Evolutionary conservation across 2,888 invertebrate species (phyloP), one percentile per base, ranked within the genome.

Genomic region (Adela reaumurella): DNA sequence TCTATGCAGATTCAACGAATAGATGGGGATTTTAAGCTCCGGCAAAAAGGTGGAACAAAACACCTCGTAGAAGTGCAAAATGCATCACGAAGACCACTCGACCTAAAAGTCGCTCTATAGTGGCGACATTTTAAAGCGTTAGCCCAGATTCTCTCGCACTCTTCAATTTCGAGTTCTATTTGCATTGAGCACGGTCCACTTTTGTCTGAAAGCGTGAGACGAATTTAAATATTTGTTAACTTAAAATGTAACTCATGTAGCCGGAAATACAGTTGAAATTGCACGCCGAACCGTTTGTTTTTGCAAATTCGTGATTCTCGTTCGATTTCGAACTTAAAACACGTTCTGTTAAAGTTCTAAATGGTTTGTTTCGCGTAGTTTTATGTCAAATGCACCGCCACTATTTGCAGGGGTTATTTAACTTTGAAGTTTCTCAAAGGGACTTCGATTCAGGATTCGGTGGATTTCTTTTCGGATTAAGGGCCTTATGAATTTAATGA

Each of bases 191-290:
- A 70, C 55, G 60, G 73, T 66, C 52, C 53, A 64, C 59, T 64
- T 64, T 67, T 54, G 58, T 61, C 60, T 62, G 63, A 54, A 45
- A 45, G 46, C 48, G 50, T 57, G 11, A 58, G 62, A 74, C 76
- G 74, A 74, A 74, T 77, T 77, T 73, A 76, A 78, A 74, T 74
- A 71, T 77, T 76, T 76, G 78, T 76, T 71, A 76, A 77, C 67
- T 77, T 76, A 74, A 78, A 78, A 78, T 78, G 78, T 77, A 71
- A 77, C 78, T 68, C 77, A 74, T 78, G 78, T 76, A 64, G 64
- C 69, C 74, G 77, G 77, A 78, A 69, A 77, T 77, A 77, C 74
- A 76, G 77, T 74, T 72, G 67, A 76, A 77, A 77, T 77, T 78
- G 78, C 74, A 68, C 67, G 67, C 63, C 60, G 68, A 68, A 63